phyloP scores from a whole-genome alignment of 2,888 invertebrate species.

The Liopterus haemorrhoidalis region DNA sequence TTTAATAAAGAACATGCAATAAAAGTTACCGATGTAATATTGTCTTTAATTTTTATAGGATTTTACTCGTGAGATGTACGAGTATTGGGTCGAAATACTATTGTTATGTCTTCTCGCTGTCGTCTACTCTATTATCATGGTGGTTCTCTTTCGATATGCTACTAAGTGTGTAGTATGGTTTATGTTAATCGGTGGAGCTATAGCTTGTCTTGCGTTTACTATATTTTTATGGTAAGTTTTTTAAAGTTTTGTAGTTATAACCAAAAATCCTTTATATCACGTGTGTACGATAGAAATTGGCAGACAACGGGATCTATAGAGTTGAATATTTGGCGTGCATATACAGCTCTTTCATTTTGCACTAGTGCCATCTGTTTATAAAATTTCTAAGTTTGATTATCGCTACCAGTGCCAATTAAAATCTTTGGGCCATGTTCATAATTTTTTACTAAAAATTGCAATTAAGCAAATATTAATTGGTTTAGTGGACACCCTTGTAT shows the following conservation, averaged over 20 bases:
- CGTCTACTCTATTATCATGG: conserved; percentile 52
- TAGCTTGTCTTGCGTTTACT: conserved; percentile 51
- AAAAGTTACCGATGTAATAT: no score
- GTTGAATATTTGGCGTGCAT: no score
- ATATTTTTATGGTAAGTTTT: conserved; percentile 54
- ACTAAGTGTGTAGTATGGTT: conserved; percentile 58
- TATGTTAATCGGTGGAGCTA: conserved; percentile 50
- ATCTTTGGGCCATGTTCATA: no score
- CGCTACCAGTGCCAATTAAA: no score
- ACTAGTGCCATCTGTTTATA: no score
- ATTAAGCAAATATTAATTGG: no score
- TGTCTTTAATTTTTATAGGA: conserved; percentile 54
- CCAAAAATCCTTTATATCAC: not conserved
- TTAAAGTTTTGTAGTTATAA: conserved; percentile 15
- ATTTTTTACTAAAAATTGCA: no score
- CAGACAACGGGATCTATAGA: no score
- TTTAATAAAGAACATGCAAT: conserved; percentile 1
- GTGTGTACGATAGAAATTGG: no score
- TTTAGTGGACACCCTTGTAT: no score
- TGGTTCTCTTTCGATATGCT: conserved; percentile 53
- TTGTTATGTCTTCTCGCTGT: conserved; percentile 55
- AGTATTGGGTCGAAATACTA: conserved; percentile 55
- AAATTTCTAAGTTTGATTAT: no score
- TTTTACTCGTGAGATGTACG: conserved; percentile 54
- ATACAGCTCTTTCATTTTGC: no score